Evolutionary conservation across 2,113 vertebrate species (phyloP), one percentile per base, ranked within the genome.

Genomic region (Nicator chloris): DNA sequence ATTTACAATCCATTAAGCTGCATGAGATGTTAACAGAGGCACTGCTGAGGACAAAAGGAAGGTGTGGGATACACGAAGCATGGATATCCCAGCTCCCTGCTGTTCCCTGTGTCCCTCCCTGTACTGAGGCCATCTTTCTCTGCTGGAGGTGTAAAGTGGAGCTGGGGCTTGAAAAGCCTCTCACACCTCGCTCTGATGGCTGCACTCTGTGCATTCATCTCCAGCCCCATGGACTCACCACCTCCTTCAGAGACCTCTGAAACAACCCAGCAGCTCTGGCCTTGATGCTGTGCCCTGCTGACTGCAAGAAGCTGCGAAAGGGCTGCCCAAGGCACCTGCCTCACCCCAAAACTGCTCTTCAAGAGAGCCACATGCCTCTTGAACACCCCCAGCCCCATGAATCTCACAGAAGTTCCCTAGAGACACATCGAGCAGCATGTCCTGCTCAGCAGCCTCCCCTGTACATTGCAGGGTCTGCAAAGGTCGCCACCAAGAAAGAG

Each of bases 241-340:
- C 5, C 15, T 86, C 28, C 77, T 80, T 84, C 44, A 86, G 63
- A 50, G 16, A 30, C n/a, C 22, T 72, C 27, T 73, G 59, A 72
- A 91, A 64, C 13, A 33, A 61, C 4, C 18, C 45, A 82, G 21
- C 56, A 90, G 56, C 57, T 54, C 75, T 47, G 44, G 31, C 35
- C 33, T 70, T 1, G 3, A 37, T 66, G 27, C 49, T 68, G 56
- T 4, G 0, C 30, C 30, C 40, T 0, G 0, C 33, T 9, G 7
- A 51, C 22, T 14, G 15, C 37, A 70, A 69, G 22, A 86, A 65
- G n/a, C 31, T 31, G 13, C 0, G 0, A 37, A 70, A 92, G 16
- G 1, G 22, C 31, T 73, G 44, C 15, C 33, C 8, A 24, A 27
- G 42, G 19, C 35, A 81, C 40, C 30, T 39, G 16, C 27, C 16